These are phyloP conservation scores for Enteromius argenteus DNA, from an alignment of 2,797 vertebrate genomes.

Conservation along the genomic window DNA sequence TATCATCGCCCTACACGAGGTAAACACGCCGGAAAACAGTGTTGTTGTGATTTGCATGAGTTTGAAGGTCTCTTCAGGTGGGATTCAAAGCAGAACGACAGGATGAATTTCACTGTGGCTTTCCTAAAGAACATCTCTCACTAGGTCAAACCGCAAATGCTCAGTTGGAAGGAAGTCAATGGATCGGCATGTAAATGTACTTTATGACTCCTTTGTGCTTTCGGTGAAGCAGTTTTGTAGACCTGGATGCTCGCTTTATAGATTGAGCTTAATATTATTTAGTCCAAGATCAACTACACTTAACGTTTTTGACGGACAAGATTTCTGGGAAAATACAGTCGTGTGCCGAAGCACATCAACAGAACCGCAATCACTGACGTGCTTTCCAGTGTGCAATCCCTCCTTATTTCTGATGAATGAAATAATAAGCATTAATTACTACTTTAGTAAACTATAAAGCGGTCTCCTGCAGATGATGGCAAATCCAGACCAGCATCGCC, in stretches of 20 bases:
- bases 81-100: constrained; percentile 35
- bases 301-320: constrained; percentile 18
- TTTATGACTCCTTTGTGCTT: constrained; percentile 35
- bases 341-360: constrained; percentile 7
- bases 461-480: background rate
- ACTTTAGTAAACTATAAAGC: constrained; percentile 31
- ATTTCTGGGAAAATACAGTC: constrained; percentile 2
- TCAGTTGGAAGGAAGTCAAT: constrained; percentile 41
- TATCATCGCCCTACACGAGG: background rate
- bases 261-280: constrained; percentile 15
- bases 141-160: constrained; percentile 53
- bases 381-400: constrained; percentile 13
- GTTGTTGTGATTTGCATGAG: constrained; percentile 36
- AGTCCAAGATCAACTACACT: constrained; percentile 42
- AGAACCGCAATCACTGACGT: constrained; percentile 3
- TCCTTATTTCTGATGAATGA: background rate
- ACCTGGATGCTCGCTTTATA: constrained; percentile 32
- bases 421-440: constrained; percentile 45
- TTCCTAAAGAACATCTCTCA: constrained; percentile 42
- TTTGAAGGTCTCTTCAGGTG: constrained; percentile 46
- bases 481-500: background rate
- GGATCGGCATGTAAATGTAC: constrained; percentile 50
- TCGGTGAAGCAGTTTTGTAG: constrained; percentile 28
- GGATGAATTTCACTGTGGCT: constrained; percentile 54
- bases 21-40: constrained; percentile 18